A percentile compares a stretch with the other conserved stretches of the same genome.
Evolutionary conservation across 2,888 invertebrate genomes (phyloP).

Genomic region (Yponomeuta evonymella): DNA sequence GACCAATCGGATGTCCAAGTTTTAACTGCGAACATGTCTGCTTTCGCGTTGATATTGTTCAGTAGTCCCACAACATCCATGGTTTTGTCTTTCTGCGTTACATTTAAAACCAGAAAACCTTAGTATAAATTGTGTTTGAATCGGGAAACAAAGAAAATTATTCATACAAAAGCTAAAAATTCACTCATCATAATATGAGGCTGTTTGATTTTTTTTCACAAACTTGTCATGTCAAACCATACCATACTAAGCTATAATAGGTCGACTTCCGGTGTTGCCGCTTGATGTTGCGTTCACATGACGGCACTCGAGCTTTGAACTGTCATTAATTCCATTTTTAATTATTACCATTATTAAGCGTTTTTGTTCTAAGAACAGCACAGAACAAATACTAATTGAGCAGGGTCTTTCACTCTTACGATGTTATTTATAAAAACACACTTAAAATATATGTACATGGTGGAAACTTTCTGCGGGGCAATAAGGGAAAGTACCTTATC

Average conservation of each 20-base stretch:
- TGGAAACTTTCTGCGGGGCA: too few species aligned
- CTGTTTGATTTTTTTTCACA: background rate
- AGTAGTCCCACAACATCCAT: conserved; percentile 69
- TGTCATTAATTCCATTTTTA: too few species aligned
- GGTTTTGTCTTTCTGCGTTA: background rate
- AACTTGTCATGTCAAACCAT: background rate
- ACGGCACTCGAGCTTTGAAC: background rate
- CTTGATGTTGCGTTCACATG: background rate
- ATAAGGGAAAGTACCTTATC: too few species aligned
- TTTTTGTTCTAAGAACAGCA: too few species aligned
- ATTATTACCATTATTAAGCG: too few species aligned
- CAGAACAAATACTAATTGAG: too few species aligned
- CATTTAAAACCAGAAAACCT: background rate
- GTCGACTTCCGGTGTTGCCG: background rate
- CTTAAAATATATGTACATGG: too few species aligned
- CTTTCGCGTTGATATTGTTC: conserved; percentile 62
- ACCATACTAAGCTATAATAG: background rate
- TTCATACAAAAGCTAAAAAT: background rate
- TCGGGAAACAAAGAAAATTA: background rate
- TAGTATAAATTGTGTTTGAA: background rate
- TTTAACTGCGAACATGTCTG: conserved; percentile 67
- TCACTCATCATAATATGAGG: background rate
- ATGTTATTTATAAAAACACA: too few species aligned
- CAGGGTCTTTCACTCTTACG: too few species aligned
- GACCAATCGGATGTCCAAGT: conserved; percentile 71